Conservation (phyloP, 1,140 invertebrate genomes). For the Babylonia areolata region DNA sequence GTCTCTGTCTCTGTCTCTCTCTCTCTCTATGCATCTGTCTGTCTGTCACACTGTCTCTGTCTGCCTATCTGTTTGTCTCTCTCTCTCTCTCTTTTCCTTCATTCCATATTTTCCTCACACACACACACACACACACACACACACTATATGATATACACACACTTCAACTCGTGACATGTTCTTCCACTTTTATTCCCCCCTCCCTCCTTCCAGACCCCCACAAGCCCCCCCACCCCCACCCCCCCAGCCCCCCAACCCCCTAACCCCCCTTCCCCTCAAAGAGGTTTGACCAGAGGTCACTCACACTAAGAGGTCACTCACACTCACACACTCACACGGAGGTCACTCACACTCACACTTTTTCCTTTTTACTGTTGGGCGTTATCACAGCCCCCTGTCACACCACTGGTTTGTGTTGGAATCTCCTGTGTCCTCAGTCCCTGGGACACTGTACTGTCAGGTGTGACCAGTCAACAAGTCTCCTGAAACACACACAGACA, state of each 20-base stretch:
- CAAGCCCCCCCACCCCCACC: not conserved
- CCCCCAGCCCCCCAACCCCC: not conserved
- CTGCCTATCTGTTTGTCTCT: slow-evolving; percentile 14
- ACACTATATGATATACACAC: too few species aligned
- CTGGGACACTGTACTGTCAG: too few species aligned
- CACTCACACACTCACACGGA: slow-evolving; percentile 19
- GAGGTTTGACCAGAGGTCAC: too few species aligned
- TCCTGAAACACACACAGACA: not conserved
- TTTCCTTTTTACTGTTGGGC: too few species aligned
- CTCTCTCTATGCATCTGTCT: slow-evolving; percentile 30
- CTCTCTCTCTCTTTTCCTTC: not conserved
- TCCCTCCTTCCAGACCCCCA: slow-evolving; percentile 1
- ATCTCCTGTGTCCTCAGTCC: too few species aligned
- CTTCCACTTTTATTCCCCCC: too few species aligned
- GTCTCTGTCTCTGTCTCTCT: slow-evolving; percentile 1
- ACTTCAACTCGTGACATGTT: too few species aligned
- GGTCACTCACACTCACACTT: slow-evolving; percentile 5
- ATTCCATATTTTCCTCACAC: not conserved
- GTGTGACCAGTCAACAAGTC: not conserved
- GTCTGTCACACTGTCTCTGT: slow-evolving; percentile 28
- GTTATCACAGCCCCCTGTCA: too few species aligned
- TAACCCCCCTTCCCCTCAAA: too few species aligned
- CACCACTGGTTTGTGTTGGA: too few species aligned
- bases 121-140: too few species aligned
- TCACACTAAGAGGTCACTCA: not conserved